Base-by-base conservation (phyloP, 2,797 vertebrate species). In the Schizopygopsis pylzovi region DNA sequence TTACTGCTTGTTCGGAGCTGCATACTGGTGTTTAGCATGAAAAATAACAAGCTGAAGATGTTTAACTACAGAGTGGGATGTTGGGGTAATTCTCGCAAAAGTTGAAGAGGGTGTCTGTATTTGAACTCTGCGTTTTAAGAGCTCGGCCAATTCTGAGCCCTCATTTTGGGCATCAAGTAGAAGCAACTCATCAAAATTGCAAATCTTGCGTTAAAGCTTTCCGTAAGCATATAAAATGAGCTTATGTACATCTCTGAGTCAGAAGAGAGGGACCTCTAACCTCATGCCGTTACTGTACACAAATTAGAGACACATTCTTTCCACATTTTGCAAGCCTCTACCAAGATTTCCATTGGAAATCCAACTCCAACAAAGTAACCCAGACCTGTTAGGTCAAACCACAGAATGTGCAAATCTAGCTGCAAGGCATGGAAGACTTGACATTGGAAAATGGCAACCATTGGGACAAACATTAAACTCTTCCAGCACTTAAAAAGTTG, bases 121-220 rank as follows among this genome's bases (percentile, higher is more conserved):
- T 85, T 87, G 49, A 85, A 83, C 28, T 70, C 70, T 20, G 59
- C 6, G 65, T 65, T 87, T 84, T 83, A 81, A 84, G 72, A 85
- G 52, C 77, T 85, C 13, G 49, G 75, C 70, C 75, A 39, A 59
- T 76, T 71, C 41, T 28, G 47, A 67, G 80, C 78, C 59, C 41
- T 85, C 77, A 28, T 87, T 79, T 86, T 47, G 33, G 79, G 78
- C 87, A 89, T 86, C 43, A 71, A 79, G 83, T 65, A 18, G 12
- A 81, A 83, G 72, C 59, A 78, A 61, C 37, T 82, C 45, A 85
- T 90, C 67, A 81, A 86, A 84, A 87, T 76, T 63, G 81, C 56
- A 73, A 59, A 68, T 85, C 79, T 80, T 52, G 81, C 41, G 20
- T 76, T 88, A 67, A 85, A 86, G 65, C 28, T 76, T 47, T 81